These are phyloP conservation scores for Ctenopoma multispine DNA, from an alignment of 2,797 vertebrate genomes.

Conservation along the genomic window DNA sequence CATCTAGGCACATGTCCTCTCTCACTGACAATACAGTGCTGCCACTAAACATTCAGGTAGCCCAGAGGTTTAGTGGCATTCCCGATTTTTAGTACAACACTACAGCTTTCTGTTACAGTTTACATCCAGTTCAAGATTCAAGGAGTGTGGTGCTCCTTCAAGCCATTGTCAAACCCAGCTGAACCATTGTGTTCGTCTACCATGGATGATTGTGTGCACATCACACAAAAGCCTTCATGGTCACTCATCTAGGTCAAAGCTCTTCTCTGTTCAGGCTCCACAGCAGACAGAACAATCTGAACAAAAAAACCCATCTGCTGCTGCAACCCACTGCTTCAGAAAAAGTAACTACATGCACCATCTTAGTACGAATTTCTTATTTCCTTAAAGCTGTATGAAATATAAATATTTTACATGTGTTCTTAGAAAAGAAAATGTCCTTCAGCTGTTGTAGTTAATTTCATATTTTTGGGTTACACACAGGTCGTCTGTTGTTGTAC, in stretches of 20 bases:
- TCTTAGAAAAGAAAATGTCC: too few relatives aligned
- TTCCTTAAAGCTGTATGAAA: too few relatives aligned
- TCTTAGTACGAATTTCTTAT: too few relatives aligned
- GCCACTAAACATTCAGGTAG: not conserved
- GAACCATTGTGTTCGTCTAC: not conserved
- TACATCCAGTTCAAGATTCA: conserved; percentile 3
- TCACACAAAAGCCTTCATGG: conserved; percentile 17
- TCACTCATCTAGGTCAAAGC: conserved; percentile 27
- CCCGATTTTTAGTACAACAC: not conserved
- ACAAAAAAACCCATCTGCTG: conserved; percentile 27
- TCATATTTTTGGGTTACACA: too few relatives aligned
- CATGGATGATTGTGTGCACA: conserved; percentile 4
- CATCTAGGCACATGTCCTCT: not conserved
- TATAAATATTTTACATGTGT: too few relatives aligned
- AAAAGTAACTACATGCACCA: conserved; percentile 30
- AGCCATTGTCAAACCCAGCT: conserved; percentile 13
- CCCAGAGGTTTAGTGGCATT: not conserved
- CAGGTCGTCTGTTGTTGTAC: too few relatives aligned
- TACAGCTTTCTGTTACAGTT: not conserved
- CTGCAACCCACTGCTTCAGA: conserved; percentile 13
- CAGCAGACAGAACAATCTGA: conserved; percentile 31
- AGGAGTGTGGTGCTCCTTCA: conserved; percentile 1
- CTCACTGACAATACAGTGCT: not conserved
- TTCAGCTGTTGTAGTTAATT: too few relatives aligned
- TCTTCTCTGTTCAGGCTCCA: conserved; percentile 28